Percentiles rank a stretch among this genome's conserved stretches.
phyloP scores from a whole-genome alignment of 1,140 invertebrate species.

The Drosophila gunungcola region DNA sequence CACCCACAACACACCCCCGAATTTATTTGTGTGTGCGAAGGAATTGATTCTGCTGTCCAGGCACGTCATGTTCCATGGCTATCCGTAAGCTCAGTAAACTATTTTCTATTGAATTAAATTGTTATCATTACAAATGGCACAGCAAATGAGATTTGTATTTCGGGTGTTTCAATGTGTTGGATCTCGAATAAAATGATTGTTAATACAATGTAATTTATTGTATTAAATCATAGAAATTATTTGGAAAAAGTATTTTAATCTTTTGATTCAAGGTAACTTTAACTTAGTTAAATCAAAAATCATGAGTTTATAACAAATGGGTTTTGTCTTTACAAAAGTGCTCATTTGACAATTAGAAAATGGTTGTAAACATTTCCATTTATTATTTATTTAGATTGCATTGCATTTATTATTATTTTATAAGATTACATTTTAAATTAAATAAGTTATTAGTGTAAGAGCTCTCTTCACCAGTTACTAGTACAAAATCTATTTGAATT shows the following conservation, averaged over 20 bases:
- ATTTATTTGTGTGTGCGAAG: slow-evolving; percentile 12
- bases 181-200: slow-evolving; percentile 5
- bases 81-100: slow-evolving; percentile 53
- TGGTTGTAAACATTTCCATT: no score
- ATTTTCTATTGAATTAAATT: slow-evolving; percentile 83
- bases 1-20: not conserved
- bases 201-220: slow-evolving; percentile 20
- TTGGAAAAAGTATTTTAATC: not conserved
- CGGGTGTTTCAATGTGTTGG: slow-evolving; percentile 12
- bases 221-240: not conserved
- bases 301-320: no score
- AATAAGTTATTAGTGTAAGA: no score
- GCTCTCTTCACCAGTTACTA: no score
- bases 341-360: no score
- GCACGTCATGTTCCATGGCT: slow-evolving; percentile 60
- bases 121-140: slow-evolving; percentile 77
- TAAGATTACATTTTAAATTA: no score
- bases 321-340: not conserved
- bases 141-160: slow-evolving; percentile 60
- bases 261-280: not conserved
- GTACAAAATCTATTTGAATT: no score
- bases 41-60: slow-evolving; percentile 82
- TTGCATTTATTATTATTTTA: no score
- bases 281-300: not conserved
- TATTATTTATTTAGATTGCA: no score